Evolutionary conservation across 2,797 vertebrate species (phyloP), one percentile per base, ranked within the genome.

Genomic region (Microtus californicus): DNA sequence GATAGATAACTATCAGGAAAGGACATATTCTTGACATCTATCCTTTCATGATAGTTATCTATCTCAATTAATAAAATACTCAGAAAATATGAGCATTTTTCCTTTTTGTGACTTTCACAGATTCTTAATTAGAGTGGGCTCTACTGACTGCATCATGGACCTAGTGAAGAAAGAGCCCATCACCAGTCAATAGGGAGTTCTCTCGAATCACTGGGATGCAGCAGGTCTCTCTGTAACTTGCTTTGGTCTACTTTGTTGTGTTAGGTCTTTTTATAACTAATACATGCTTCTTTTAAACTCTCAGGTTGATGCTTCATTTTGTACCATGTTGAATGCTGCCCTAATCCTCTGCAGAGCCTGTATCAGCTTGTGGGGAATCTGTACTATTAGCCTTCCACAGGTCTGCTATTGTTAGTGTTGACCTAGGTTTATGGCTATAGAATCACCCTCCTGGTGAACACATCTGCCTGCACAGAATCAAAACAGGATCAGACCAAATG

Each of bases 231-330:
- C 4, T 78, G 17, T 73, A 65, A 54, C 43, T 88, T 78, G 48
- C 48, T 87, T 77, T 87, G 77, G 71, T 87, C 10, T 63, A 29
- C n/a, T 54, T 85, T 78, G 11, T 79, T 21, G 65, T 67, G 43
- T 87, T 73, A 77, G 65, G 45, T 27, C 43, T 87, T 94, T 96
- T 89, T 96, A 95, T 25, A 91, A 45, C 59, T 74, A 94, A 89
- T 87, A 67, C 92, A 67, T 65, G 40, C 78, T 40, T 4, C n/a
- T 83, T 89, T 91, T 48, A 85, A 91, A 88, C 54, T 56, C 31
- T 87, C 59, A 37, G 40, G 23, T 40, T 86, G 31, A 74, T 43
- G 92, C 61, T 80, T 92, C 54, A 71, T 45, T 92, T 91, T 88
- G 45, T 78, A 37, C 40, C 29, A 78, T 65, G 89, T 43, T 85